These are phyloP conservation scores for Bufo gargarizans DNA, from an alignment of 2,113 vertebrate species.

Conservation along the genomic window DNA sequence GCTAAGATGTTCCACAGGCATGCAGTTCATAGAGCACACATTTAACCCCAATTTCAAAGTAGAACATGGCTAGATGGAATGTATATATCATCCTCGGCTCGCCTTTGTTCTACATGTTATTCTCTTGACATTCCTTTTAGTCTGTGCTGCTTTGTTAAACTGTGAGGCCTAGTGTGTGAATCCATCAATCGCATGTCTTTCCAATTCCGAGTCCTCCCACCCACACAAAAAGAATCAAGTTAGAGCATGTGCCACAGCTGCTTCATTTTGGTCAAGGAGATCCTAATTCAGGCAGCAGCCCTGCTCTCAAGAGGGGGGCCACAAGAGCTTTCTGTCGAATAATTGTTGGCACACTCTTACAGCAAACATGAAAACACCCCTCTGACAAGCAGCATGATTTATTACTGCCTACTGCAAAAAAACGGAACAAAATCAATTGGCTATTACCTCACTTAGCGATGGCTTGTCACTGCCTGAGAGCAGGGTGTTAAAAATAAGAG, in stretches of 20 bases:
- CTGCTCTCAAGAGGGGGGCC: slow-evolving; percentile 68
- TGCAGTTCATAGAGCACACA: slow-evolving; percentile 39
- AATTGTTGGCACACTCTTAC: slow-evolving; percentile 89
- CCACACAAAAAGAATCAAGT: slow-evolving; percentile 52
- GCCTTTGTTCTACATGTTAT: slow-evolving; percentile 54
- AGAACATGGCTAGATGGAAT: slow-evolving; percentile 49
- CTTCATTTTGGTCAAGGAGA: slow-evolving; percentile 63
- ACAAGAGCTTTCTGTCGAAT: slow-evolving; percentile 83
- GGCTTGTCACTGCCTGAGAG: slow-evolving; percentile 90
- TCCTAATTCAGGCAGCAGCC: slow-evolving; percentile 61
- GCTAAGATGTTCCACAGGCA: slow-evolving; percentile 32
- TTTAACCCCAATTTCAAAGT: slow-evolving; percentile 54
- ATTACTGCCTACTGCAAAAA: slow-evolving; percentile 88
- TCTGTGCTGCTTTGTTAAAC: slow-evolving; percentile 56
- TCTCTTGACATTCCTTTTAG: slow-evolving; percentile 59
- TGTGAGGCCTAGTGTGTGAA: slow-evolving; percentile 59
- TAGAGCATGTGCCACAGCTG: slow-evolving; percentile 58
- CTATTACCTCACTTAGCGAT: slow-evolving; percentile 95
- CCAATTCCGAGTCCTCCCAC: slow-evolving; percentile 60
- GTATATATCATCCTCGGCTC: slow-evolving; percentile 50
- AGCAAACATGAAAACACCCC: slow-evolving; percentile 84
- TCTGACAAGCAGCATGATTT: slow-evolving; percentile 93
- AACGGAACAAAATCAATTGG: slow-evolving; percentile 97
- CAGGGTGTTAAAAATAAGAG: slow-evolving; percentile 88
- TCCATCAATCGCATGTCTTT: slow-evolving; percentile 64